Evolutionary conservation across 2,113 vertebrate genomes (phyloP).

Genomic region (Sylvietta virens): DNA sequence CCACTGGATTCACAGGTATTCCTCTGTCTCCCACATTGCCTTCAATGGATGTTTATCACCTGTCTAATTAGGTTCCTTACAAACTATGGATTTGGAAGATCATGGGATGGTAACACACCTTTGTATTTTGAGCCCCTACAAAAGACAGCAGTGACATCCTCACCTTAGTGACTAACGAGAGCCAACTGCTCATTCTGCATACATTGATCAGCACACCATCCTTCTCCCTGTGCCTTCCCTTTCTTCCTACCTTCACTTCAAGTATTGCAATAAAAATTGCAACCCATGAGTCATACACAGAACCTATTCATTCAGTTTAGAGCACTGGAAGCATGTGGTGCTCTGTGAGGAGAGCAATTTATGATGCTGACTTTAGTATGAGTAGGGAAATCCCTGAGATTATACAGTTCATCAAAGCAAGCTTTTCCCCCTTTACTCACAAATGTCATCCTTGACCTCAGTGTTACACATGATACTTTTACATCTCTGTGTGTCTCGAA

Average conservation of each 20-base stretch:
- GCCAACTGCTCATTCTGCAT: neutral
- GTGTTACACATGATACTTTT: neutral
- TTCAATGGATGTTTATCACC: neutral
- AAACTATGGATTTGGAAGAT: neutral
- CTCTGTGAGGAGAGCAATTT: neutral
- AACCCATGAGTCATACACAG: neutral
- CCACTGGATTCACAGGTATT: neutral
- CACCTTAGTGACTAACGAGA: neutral
- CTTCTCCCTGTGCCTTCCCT: neutral
- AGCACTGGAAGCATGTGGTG: neutral
- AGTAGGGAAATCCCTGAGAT: neutral
- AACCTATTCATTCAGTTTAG: neutral
- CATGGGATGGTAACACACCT: neutral
- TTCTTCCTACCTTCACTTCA: neutral
- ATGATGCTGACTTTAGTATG: neutral
- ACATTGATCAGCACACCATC: neutral
- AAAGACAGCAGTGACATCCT: neutral
- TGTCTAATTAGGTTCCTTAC: neutral
- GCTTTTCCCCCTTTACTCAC: neutral
- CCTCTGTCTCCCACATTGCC: neutral
- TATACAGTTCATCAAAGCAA: neutral
- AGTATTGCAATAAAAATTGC: neutral
- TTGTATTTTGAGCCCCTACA: neutral
- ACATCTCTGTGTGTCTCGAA: accelerated
- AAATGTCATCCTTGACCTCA: neutral